These are phyloP conservation scores for Neogobius melanostomus DNA, from an alignment of 2,113 vertebrate genomes.

Conservation along the genomic window DNA sequence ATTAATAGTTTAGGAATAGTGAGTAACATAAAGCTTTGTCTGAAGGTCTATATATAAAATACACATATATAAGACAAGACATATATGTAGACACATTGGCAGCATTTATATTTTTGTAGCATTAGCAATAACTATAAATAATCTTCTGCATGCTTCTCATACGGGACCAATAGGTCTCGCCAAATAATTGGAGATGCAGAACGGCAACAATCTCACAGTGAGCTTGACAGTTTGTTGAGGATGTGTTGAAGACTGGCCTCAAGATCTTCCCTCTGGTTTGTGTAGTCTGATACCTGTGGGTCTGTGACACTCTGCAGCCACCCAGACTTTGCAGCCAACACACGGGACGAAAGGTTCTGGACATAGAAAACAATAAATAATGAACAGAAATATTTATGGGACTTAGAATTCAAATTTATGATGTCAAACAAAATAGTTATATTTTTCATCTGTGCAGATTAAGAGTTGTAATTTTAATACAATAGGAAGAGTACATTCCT, in stretches of 20 bases:
- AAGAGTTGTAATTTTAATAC: no score
- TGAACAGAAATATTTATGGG: not conserved
- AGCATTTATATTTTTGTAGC: not conserved
- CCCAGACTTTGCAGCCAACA: conserved; percentile 68
- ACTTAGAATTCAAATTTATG: no score
- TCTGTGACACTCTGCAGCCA: conserved; percentile 74
- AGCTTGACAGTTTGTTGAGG: conserved; percentile 62
- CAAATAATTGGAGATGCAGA: not conserved
- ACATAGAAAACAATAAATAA: conserved; percentile 5
- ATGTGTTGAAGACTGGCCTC: conserved; percentile 69
- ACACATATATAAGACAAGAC: no score
- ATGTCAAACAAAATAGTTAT: no score
- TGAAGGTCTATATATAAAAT: no score
- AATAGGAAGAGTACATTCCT: no score
- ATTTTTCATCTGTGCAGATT: no score
- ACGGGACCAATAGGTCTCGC: not conserved
- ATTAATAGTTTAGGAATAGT: no score
- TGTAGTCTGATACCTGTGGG: conserved; percentile 66
- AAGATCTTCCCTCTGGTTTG: conserved; percentile 72
- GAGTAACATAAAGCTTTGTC: no score
- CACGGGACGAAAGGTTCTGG: conserved; percentile 64
- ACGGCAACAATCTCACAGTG: not conserved
- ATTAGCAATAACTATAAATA: not conserved
- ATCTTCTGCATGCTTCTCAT: not conserved
- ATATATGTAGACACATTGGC: not conserved